These are phyloP conservation scores for Megamerina dolium DNA, from an alignment of 2,888 invertebrate genomes.

Conservation along the genomic window DNA sequence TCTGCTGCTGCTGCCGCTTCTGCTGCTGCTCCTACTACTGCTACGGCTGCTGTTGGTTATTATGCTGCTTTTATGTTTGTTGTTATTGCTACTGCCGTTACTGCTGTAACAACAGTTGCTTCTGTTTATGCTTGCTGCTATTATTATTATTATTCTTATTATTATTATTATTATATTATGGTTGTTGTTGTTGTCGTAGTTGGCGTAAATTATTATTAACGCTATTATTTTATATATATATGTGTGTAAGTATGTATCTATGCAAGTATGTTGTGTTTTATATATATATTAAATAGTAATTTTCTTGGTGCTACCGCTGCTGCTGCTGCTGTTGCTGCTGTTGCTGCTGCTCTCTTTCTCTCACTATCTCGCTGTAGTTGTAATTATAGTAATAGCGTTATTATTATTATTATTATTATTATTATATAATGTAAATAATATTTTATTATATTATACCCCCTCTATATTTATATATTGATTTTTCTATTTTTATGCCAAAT, in stretches of 20 bases:
- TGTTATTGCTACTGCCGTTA: neutral
- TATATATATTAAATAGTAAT: too few relatives aligned
- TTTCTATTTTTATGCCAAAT: conserved; percentile 19
- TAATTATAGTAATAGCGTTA: too few relatives aligned
- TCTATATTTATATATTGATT: conserved; percentile 6
- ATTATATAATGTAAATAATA: too few relatives aligned
- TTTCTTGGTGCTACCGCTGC: too few relatives aligned
- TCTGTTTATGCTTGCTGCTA: neutral
- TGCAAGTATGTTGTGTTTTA: too few relatives aligned
- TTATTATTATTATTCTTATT: neutral
- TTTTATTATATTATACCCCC: too few relatives aligned
- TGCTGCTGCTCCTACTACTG: neutral
- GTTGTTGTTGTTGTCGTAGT: too few relatives aligned
- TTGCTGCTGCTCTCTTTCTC: conserved; percentile 1
- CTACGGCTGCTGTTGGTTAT: neutral
- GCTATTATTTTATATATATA: too few relatives aligned
- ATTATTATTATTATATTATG: too few relatives aligned
- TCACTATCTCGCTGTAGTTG: conserved; percentile 1
- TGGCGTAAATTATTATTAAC: too few relatives aligned
- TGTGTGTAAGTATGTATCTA: too few relatives aligned
- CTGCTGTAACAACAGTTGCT: neutral
- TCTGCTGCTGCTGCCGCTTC: neutral
- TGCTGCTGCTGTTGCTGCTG: conserved; percentile 5
- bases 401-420: too few relatives aligned
- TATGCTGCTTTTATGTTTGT: neutral